Conservation (phyloP, 2,113 vertebrate species). For the Ciconia boyciana region DNA sequence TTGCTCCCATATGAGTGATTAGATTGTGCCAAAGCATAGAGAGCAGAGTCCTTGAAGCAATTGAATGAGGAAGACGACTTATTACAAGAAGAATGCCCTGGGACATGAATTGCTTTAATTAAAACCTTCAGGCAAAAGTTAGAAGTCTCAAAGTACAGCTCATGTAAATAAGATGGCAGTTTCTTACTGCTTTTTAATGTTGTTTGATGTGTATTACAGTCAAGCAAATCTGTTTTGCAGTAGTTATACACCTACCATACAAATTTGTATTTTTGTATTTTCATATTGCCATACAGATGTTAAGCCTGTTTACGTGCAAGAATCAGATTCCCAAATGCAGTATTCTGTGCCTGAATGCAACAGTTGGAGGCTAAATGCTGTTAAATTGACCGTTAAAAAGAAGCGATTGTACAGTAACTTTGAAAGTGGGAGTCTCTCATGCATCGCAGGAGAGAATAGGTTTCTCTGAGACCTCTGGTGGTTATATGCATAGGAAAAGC, state of each 20-base stretch:
- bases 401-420: neutral
- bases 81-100: neutral
- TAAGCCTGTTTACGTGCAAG: neutral
- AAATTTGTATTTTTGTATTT: neutral
- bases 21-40: neutral
- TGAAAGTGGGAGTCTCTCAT: neutral
- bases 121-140: conserved; percentile 34
- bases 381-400: conserved; percentile 10
- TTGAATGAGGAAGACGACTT: neutral
- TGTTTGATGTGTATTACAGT: neutral
- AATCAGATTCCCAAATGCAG: neutral
- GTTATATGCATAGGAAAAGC: neutral
- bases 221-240: neutral
- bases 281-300: neutral
- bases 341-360: neutral
- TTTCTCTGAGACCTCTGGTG: neutral
- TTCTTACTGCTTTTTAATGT: neutral
- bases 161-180: conserved; percentile 23
- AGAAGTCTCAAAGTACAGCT: conserved; percentile 39
- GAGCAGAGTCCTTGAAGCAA: conserved; percentile 7
- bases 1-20: neutral
- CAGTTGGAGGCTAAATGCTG: conserved; percentile 11
- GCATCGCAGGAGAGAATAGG: neutral
- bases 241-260: neutral
- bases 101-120: conserved; percentile 43